Evolutionary conservation across 2,113 vertebrate species (phyloP), one percentile per base, ranked within the genome.

Genomic region (Lepus americanus): DNA sequence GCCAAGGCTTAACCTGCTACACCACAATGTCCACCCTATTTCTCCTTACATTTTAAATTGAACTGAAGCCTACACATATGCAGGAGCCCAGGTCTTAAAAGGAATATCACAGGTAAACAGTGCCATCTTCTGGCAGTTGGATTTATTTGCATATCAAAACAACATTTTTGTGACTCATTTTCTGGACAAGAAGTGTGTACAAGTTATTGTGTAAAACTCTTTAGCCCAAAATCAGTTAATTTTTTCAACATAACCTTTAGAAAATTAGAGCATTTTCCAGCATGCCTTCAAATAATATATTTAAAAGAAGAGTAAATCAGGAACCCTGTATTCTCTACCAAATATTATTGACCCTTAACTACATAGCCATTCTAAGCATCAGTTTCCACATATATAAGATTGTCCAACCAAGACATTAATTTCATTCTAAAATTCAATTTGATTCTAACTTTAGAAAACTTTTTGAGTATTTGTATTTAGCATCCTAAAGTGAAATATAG

Each of bases 71-170:
- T 29, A 39, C 1, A 67, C 0, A 19, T 23, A 31, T 0, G 70
- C 6, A 14, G 5, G 67, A 22, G 78, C 44, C 14, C 55, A 59
- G 55, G 0, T 4, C 39, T 92, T 90, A 31, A 27, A 80, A 88
- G 33, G 9, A 66, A 22, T 80, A 93, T 87, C 0, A 0, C 51
- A 17, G 78, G 92, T 49, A 96, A 87, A 51, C 64, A 95, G 59
- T 97, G 98, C 98, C 98, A 98, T 94, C 98, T 98, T 53, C 89
- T 90, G 98, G 97, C 73, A 76, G 7, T 9, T 87, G 7, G 10
- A 59, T 69, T 14, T 39, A 63, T 66, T 61, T 76, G 20, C 23
- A 0, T 2, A 31, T 4, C 64, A 12, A 33, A 73, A 73, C 36
- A 79, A 92, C 94, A 79, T 29, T 64, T 4, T 49, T 61, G 6